Percentiles rank a stretch among this genome's conserved stretches.
phyloP scores from a whole-genome alignment of 2,797 vertebrate genomes.

The Eulemur albifrons region DNA sequence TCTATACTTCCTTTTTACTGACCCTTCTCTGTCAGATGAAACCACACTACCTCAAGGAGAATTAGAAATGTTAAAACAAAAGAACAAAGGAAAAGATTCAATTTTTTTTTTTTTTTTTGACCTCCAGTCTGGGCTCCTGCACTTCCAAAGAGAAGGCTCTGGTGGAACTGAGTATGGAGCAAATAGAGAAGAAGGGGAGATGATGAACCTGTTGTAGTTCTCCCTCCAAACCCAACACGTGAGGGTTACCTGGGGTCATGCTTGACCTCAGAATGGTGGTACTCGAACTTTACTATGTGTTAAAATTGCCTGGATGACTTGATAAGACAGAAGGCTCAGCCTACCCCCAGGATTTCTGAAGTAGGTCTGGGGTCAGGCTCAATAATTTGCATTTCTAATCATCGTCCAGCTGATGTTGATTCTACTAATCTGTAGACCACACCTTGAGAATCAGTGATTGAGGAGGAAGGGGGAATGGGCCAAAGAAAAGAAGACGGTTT shows the following conservation, averaged over 20 bases:
- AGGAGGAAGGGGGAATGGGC: neutral
- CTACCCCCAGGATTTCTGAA: neutral
- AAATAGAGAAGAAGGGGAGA: neutral
- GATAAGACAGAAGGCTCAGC: neutral
- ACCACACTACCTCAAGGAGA: neutral
- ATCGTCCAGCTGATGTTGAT: neutral
- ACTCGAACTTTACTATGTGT: neutral
- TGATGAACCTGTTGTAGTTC: neutral
- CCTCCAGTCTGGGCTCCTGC: neutral
- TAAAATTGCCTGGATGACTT: neutral
- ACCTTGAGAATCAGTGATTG: neutral
- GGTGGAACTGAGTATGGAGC: neutral
- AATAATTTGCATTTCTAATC: neutral
- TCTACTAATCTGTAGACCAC: neutral
- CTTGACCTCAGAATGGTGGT: neutral
- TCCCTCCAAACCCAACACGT: neutral
- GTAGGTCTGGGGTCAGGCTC: neutral
- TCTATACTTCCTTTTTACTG: neutral
- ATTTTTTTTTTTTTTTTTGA: accelerated
- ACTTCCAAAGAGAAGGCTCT: neutral
- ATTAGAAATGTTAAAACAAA: neutral
- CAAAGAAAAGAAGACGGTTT: neutral
- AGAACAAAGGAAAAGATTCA: neutral
- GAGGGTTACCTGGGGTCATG: neutral
- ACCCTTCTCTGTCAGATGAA: neutral